Evolutionary conservation across 2,888 invertebrate species (phyloP), one percentile per base, ranked within the genome.

Genomic region (Hipparchia semele): DNA sequence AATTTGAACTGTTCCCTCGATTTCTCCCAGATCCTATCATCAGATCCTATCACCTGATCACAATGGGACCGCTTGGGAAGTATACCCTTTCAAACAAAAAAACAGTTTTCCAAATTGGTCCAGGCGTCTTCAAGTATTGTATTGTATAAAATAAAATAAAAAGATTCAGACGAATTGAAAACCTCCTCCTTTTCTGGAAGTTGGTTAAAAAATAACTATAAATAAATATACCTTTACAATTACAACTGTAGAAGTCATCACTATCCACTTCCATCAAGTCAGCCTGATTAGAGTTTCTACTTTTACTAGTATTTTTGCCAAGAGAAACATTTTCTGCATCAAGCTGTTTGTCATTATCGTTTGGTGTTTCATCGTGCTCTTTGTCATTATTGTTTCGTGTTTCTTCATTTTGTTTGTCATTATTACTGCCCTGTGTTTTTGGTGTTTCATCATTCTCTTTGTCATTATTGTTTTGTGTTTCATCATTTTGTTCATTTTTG

Each of bases 191-290:
- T 23, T 23, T 23, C 23, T 23, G 23, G 23, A 23, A 23, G 23
- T 23, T 23, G 23, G 23, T 23, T 23, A 39, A 39, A 39, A 39
- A 39, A 39, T 39, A 39, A 39, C 39, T 39, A 39, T 39, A 39
- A 39, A 4, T 39, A 39, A 5, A 4, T 39, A 39, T 39, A 90
- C 90, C 90, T 84, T 84, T 83, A 78, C 90, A 90, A 7, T 84
- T 85, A 71, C 90, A 90, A 66, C 58, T 85, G 65, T 84, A 86
- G 0, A 84, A 73, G 13, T 83, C 86, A 53, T 60, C 65, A 33
- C 54, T n/a, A 33, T 73, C 73, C 3, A 56, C 69, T 3, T 62
- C 56, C 13, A 13, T 67, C 39, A 39, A 39, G 39, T 39, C 39
- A 39, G 5, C 5, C n/a, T 12, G 3, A 8, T 62, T 59, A 2